Evolutionary conservation across 30 jellyfish, hydroid and myxozoan species (phyloP).

Genomic region (Clytia hemisphaerica): DNA sequence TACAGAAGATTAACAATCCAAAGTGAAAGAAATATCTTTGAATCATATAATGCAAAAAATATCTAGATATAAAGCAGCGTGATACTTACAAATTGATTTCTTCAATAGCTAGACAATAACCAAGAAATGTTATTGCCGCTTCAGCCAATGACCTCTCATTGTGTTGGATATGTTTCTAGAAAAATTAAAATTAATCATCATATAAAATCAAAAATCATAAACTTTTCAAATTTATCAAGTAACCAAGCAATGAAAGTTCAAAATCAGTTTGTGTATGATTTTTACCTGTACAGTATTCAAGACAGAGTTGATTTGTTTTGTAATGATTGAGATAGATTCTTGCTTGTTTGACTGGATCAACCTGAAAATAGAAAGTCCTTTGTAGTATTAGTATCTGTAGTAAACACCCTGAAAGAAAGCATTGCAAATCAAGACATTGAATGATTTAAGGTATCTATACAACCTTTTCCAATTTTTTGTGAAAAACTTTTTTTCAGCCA

Average conservation of each 20-base stretch:
- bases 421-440: too few species aligned
- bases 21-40: not conserved
- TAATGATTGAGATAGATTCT: too few species aligned
- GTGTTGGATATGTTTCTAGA: not conserved
- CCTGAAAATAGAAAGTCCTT: too few species aligned
- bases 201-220: not conserved
- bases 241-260: not conserved
- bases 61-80: not conserved
- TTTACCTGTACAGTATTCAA: not conserved
- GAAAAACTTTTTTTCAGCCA: too few species aligned
- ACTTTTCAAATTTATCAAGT: not conserved
- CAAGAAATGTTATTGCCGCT: slow-evolving; percentile 11
- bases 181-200: not conserved
- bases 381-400: too few species aligned
- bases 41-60: not conserved
- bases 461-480: too few species aligned
- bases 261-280: not conserved
- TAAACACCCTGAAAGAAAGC: too few species aligned
- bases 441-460: too few species aligned
- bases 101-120: slow-evolving; percentile 16
- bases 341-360: too few species aligned
- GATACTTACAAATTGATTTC: not conserved
- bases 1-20: not conserved
- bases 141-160: not conserved
- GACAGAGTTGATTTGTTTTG: not conserved